phyloP scores from a whole-genome alignment of 2,797 vertebrate genomes.

The Brotogeris chrysoptera region DNA sequence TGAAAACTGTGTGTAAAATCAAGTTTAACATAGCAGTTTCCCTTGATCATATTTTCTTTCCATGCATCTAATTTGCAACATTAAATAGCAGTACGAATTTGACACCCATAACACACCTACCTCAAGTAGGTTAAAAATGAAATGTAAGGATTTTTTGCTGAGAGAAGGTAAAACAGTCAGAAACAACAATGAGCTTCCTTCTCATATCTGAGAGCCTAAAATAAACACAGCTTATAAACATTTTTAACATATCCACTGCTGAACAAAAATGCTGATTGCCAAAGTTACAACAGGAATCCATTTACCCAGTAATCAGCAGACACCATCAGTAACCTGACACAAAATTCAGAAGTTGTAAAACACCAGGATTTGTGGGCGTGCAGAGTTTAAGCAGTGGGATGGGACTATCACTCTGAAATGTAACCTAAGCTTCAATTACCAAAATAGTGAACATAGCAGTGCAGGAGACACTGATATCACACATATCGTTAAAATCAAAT shows the following conservation, averaged over 20 bases:
- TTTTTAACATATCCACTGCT: not conserved
- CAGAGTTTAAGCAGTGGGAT: not conserved
- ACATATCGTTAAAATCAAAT: not conserved
- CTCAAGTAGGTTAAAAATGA: not conserved
- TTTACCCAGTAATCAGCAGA: not conserved
- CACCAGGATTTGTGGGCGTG: not conserved
- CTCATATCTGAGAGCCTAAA: not conserved
- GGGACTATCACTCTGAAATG: not conserved
- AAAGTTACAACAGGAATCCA: not conserved
- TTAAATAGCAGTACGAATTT: not conserved
- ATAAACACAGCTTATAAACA: not conserved
- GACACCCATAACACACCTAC: not conserved
- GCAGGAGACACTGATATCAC: not conserved
- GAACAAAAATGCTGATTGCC: not conserved
- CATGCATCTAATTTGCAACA: not conserved
- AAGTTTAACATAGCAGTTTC: not conserved
- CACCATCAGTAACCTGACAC: not conserved
- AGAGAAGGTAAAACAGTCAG: not conserved
- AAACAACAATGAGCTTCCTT: not conserved
- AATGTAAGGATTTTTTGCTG: not conserved
- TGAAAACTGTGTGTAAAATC: not conserved
- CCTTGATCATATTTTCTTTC: not conserved
- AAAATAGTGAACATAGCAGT: not conserved
- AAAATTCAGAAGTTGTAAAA: not conserved
- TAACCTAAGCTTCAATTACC: not conserved